Conservation (phyloP, 2,888 invertebrate species). For the Chorisops tibialis region DNA sequence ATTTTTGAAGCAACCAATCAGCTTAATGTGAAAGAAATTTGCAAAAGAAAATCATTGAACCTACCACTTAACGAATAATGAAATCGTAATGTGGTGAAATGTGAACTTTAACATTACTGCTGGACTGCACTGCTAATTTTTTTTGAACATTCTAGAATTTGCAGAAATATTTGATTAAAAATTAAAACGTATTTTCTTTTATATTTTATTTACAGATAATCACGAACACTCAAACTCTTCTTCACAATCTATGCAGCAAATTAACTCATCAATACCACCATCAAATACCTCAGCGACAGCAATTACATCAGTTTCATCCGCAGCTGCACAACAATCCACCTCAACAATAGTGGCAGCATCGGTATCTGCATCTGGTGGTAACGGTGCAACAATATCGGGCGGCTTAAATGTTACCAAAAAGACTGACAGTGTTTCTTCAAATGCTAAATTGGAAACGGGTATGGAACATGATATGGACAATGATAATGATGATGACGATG, state of each 20-base stretch:
- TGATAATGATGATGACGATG: slow-evolving; percentile 31
- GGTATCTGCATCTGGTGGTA: slow-evolving; percentile 31
- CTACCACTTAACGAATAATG: no score
- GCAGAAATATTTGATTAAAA: no score
- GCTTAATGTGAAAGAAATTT: no score
- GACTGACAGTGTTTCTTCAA: slow-evolving; percentile 52
- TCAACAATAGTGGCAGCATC: slow-evolving; percentile 13
- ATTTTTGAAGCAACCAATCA: no score
- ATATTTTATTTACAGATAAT: slow-evolving; percentile 43
- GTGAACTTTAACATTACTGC: no score
- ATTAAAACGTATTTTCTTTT: neutral
- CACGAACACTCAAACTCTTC: slow-evolving; percentile 54
- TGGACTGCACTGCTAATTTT: no score
- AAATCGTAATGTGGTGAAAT: no score
- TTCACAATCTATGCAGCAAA: slow-evolving; percentile 49
- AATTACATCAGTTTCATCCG: slow-evolving; percentile 27
- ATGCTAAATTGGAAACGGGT: slow-evolving; percentile 41
- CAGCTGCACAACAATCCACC: slow-evolving; percentile 23
- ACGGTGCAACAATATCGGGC: slow-evolving; percentile 33
- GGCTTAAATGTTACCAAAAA: slow-evolving; percentile 51
- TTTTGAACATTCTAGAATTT: no score
- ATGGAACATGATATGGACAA: slow-evolving; percentile 31
- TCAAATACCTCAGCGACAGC: slow-evolving; percentile 38
- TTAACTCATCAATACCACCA: slow-evolving; percentile 41
- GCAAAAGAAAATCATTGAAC: no score